A percentile compares a stretch with the other conserved stretches of the same genome.
Evolutionary conservation across 1,140 invertebrate genomes (phyloP).

Genomic region (Zaprionus camerounensis): DNA sequence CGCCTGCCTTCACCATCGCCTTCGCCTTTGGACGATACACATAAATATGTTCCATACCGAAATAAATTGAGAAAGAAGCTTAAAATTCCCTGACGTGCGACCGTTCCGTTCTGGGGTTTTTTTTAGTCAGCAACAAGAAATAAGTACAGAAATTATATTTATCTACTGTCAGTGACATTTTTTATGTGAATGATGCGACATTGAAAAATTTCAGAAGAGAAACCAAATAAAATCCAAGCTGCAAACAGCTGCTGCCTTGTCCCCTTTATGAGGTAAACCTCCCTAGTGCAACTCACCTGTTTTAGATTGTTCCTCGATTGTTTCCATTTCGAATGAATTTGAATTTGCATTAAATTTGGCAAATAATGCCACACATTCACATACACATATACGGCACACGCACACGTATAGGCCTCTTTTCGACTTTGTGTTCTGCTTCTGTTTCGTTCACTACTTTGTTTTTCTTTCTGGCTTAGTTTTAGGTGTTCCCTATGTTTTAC

Average conservation of each 20-base stretch:
- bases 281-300: slow-evolving; percentile 60
- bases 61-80: slow-evolving; percentile 70
- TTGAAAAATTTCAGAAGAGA: slow-evolving; percentile 55
- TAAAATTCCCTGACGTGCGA: slow-evolving; percentile 61
- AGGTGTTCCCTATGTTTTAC: slow-evolving; percentile 23
- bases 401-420: slow-evolving; percentile 27
- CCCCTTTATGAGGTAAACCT: neutral
- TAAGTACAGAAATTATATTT: slow-evolving; percentile 43
- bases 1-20: slow-evolving; percentile 10
- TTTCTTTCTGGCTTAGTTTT: slow-evolving; percentile 45
- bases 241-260: slow-evolving; percentile 42
- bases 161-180: slow-evolving; percentile 70
- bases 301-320: slow-evolving; percentile 80
- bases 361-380: slow-evolving; percentile 32
- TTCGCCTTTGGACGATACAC: slow-evolving; percentile 25
- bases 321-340: slow-evolving; percentile 66
- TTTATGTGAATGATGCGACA: slow-evolving; percentile 66
- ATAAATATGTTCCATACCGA: slow-evolving; percentile 54
- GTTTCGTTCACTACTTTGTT: slow-evolving; percentile 43
- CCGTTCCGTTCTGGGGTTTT: slow-evolving; percentile 44
- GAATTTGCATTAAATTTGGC: slow-evolving; percentile 43
- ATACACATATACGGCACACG: slow-evolving; percentile 24
- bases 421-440: slow-evolving; percentile 24
- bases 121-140: slow-evolving; percentile 51
- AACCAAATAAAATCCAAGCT: slow-evolving; percentile 1